Conservation (phyloP, 2,888 invertebrate species). For the Standfussiana lucernea region DNA sequence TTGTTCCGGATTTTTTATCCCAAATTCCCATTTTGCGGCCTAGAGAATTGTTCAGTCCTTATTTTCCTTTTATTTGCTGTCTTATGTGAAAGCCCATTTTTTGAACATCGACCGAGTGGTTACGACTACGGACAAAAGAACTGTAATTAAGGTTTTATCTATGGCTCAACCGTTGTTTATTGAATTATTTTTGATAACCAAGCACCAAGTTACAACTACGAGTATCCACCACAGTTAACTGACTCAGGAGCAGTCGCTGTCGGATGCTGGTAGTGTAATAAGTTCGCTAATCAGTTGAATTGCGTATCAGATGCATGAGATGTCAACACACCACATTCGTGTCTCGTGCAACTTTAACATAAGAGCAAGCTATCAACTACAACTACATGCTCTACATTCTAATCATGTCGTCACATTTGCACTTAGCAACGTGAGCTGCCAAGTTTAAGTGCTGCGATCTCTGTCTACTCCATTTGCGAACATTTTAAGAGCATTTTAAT, state of each 20-base stretch:
- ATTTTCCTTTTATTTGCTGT: constrained; percentile 13
- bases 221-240: too few relatives aligned
- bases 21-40: constrained; percentile 11
- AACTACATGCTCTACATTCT: constrained; percentile 4
- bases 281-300: background rate
- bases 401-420: constrained; percentile 28
- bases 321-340: background rate
- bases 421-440: constrained; percentile 16
- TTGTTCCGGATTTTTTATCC: constrained; percentile 34
- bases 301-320: too few relatives aligned
- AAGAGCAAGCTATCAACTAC: background rate
- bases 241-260: background rate
- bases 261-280: too few relatives aligned
- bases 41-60: constrained; percentile 20
- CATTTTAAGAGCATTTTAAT: constrained; percentile 37
- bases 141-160: background rate
- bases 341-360: background rate
- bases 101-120: background rate
- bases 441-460: constrained; percentile 4
- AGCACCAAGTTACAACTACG: too few relatives aligned
- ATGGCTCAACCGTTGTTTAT: background rate
- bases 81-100: background rate
- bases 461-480: background rate
- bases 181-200: too few relatives aligned
- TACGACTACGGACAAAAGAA: background rate